Percentiles rank a stretch among this genome's conserved stretches.
phyloP scores from a whole-genome alignment of 2,797 vertebrate species.

The Sebastes dallii region DNA sequence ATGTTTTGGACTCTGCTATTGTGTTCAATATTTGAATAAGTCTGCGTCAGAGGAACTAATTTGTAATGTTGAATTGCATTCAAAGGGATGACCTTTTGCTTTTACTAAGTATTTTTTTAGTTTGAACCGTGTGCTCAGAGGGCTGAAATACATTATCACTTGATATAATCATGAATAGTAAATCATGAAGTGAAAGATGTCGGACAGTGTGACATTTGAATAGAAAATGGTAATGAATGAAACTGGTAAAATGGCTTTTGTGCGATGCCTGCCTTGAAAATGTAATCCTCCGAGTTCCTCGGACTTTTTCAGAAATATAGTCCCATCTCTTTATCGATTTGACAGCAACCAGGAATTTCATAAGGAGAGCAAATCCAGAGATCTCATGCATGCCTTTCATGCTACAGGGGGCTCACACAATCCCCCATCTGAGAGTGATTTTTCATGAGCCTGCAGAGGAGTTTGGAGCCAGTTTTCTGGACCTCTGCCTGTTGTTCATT shows the following conservation, averaged over 20 bases:
- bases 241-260: constrained; percentile 23
- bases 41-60: constrained; percentile 21
- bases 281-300: constrained; percentile 3
- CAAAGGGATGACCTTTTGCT: constrained; percentile 16
- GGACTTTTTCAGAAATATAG: constrained; percentile 16
- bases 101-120: constrained; percentile 2
- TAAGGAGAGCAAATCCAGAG: constrained; percentile 61
- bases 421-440: constrained; percentile 52
- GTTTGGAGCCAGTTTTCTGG: constrained; percentile 58
- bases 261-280: constrained; percentile 29
- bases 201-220: constrained; percentile 20
- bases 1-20: constrained; percentile 13
- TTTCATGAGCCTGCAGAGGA: constrained; percentile 51
- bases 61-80: constrained; percentile 34
- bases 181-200: constrained; percentile 17
- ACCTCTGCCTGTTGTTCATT: constrained; percentile 72
- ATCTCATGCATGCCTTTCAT: constrained; percentile 54
- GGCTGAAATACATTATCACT: not conserved
- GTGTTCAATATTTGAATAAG: constrained; percentile 31
- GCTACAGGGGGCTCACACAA: constrained; percentile 58
- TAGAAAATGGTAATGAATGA: constrained; percentile 4
- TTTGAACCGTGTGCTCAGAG: not conserved
- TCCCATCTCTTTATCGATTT: constrained; percentile 49
- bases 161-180: constrained; percentile 15
- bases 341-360: constrained; percentile 51